Evolutionary conservation across 2,888 invertebrate genomes (phyloP), one percentile per base, ranked within the genome.

Genomic region (Schrankia costaestrigalis): DNA sequence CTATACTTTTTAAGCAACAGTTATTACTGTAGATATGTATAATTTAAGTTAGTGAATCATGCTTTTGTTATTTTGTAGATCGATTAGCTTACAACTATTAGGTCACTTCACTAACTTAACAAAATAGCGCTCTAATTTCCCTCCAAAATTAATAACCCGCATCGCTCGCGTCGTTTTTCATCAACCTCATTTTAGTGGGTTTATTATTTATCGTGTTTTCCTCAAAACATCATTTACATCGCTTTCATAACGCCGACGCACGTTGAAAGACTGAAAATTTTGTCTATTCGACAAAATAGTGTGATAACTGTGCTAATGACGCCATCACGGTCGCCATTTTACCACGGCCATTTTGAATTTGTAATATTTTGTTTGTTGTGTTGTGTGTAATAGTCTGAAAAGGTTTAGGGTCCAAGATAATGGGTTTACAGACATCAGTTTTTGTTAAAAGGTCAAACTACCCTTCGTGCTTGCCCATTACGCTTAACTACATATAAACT

Each of bases 261-360:
- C 71, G 72, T 66, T 84, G 77, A 87, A 85, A 81, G 83, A 84
- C 79, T 80, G 71, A 67, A 79, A 80, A 82, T 86, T 84, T 80
- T 73, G 87, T 81, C 84, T 81, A 84, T 80, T 83, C 79, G 75
- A 76, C 85, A 77, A 78, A 83, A 87, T 86, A 86, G 86, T 86
- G 81, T 70, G 83, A 81, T 84, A 83, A 76, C 78, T 73, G 73
- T 63, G 77, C 80, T 87, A 87, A 87, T 86, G 86, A 87, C 74
- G 71, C 70, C 74, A 70, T 72, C 69, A 69, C 43, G 59, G 63
- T 56, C 56, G 72, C 77, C 77, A 74, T 83, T 81, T 78, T 72
- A 48, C 48, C 52, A 57, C 52, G 50, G 65, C 73, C 73, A 72
- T 79, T 82, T 79, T 80, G 72, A 65, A 71, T 77, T 64, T 57